phyloP scores from a whole-genome alignment of 2,888 invertebrate species.

The Ichneumoninae sp. region DNA sequence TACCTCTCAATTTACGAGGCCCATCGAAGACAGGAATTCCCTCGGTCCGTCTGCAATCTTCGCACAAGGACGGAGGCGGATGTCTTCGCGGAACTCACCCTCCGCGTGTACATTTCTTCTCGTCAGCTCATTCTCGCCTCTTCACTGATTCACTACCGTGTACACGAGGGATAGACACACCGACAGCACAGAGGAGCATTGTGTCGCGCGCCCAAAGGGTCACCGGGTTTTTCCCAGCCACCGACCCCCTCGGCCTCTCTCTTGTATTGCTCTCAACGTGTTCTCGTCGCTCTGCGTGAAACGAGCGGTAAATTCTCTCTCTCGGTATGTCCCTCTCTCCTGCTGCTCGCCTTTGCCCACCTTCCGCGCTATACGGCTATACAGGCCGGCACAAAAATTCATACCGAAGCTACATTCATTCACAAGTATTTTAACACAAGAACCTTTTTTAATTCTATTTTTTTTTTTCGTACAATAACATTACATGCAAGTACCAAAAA shows the following conservation, averaged over 20 bases:
- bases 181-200: slow-evolving; percentile 44
- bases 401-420: neutral
- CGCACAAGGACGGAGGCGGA: slow-evolving; percentile 24
- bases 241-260: slow-evolving; percentile 48
- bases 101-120: slow-evolving; percentile 22
- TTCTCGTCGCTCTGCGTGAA: slow-evolving; percentile 36
- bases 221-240: slow-evolving; percentile 65
- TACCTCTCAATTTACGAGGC: slow-evolving; percentile 43
- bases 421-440: neutral
- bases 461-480: neutral
- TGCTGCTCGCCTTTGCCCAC: slow-evolving; percentile 27
- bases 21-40: slow-evolving; percentile 25
- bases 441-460: slow-evolving; percentile 9
- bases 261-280: slow-evolving; percentile 14
- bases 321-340: neutral
- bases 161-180: slow-evolving; percentile 31
- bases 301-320: slow-evolving; percentile 55
- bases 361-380: slow-evolving; percentile 20
- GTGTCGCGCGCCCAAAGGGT: slow-evolving; percentile 61
- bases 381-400: slow-evolving; percentile 33
- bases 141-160: neutral
- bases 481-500: too few species aligned
- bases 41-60: slow-evolving; percentile 34
- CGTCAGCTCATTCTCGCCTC: slow-evolving; percentile 36
- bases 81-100: slow-evolving; percentile 20